Conservation (phyloP, 2,797 vertebrate species). For the Cryptoblepharus egeriae region DNA sequence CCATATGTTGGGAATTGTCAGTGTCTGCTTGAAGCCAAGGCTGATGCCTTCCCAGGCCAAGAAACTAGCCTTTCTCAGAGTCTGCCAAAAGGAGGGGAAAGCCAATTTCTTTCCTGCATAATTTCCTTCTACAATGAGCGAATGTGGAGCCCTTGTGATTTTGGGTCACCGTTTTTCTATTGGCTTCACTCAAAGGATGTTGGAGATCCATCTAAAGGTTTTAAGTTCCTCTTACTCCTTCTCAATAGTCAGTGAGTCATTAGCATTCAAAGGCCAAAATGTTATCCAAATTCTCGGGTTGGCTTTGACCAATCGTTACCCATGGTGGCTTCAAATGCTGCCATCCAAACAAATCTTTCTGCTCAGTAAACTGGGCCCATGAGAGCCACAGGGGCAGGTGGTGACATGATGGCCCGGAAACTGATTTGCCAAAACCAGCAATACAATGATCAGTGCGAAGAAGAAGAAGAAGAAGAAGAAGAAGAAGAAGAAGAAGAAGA, state of each 20-base stretch:
- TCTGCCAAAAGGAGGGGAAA: slow-evolving; percentile 73
- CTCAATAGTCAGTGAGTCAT: background rate
- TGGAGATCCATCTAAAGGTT: background rate
- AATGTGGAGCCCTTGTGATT: slow-evolving; percentile 53
- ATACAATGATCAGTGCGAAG: too few species aligned
- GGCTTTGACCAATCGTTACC: background rate
- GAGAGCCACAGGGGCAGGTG: background rate
- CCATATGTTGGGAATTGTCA: slow-evolving; percentile 97
- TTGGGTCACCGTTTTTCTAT: slow-evolving; percentile 49
- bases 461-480: too few species aligned
- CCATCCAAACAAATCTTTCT: background rate
- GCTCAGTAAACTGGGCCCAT: background rate
- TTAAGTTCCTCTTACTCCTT: background rate
- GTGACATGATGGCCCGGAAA: background rate
- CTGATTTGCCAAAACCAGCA: background rate
- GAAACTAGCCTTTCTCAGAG: slow-evolving; percentile 76
- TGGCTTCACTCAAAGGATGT: slow-evolving; percentile 26
- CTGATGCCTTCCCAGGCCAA: slow-evolving; percentile 79
- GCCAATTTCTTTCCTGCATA: slow-evolving; percentile 57
- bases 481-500: too few species aligned
- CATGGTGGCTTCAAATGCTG: background rate
- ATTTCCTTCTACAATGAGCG: slow-evolving; percentile 59
- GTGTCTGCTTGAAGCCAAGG: slow-evolving; percentile 89
- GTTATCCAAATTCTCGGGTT: background rate
- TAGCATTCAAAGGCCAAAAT: background rate